Evolutionary conservation across 1,140 invertebrate species (phyloP), one percentile per base, ranked within the genome.

Genomic region (Armadillidium nasatum): DNA sequence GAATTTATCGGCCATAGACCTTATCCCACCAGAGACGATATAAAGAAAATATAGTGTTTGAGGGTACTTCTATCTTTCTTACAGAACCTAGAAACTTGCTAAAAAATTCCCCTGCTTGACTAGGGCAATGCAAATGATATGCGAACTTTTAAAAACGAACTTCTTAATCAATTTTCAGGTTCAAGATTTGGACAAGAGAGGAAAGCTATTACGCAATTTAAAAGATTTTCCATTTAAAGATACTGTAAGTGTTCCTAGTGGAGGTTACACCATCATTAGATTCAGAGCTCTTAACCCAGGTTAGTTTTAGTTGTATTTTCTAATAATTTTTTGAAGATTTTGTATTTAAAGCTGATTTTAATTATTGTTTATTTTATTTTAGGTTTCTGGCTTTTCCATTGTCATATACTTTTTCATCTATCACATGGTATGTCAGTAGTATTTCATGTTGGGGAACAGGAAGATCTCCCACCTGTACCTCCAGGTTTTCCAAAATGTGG

Each of bases 331-430:
- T 33, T 33, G 33, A 33, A 1, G 33, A 33, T 33, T 6, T 3
- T 33, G 33, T 6, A 3, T 33, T 3, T 33, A 33, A 33, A 33
- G 33, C 1, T 3, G 6, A 33, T 33, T 33, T 33, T 33, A 33
- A 33, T 33, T 6, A 33, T 33, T 33, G 33, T 33, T 33, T 1
- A 3, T 33, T 33, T 33, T 33, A 33, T 3, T 33, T 3, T 33
- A 91, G 93, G 93, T 45, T 93, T 93, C 82, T 96, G 94, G 94
- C 85, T 96, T 10, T 92, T 95, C 84, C 94, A 96, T 82, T 96
- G 94, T 83, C 94, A 96, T 83, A 91, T 96, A 71, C 92, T 94
- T 81, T 95, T 94, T 83, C 94, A 97, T 82, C 89, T 92, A 0
- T 93, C 95, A 85, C 87, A 95, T 15, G 94, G 94, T 15, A 97